Percentiles rank a stretch among this genome's conserved stretches.
Conservation (phyloP, 2,888 invertebrate genomes). For the Cosmia pyralina region DNA sequence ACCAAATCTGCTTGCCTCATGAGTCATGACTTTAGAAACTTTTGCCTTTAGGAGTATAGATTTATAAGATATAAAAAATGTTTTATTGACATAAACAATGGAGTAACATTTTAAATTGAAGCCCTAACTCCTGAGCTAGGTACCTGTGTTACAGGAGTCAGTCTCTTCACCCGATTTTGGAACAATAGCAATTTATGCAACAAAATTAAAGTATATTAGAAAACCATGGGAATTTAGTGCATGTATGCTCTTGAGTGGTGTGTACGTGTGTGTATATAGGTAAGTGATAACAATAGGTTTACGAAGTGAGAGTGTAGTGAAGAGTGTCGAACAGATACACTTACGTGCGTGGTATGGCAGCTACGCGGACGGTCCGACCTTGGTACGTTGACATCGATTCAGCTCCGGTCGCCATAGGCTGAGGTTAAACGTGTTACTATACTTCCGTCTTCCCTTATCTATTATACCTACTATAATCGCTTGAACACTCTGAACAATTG, state of each 20-base stretch:
- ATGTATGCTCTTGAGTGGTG: too few species aligned
- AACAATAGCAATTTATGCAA: too few species aligned
- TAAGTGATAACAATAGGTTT: not conserved
- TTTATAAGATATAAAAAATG: not conserved
- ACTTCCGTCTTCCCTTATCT: conserved; percentile 34
- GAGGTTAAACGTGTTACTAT: conserved; percentile 32
- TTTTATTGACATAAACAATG: too few species aligned
- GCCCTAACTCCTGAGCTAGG: too few species aligned
- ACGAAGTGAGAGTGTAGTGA: conserved; percentile 21
- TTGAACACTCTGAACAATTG: conserved; percentile 16
- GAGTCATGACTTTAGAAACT: not conserved
- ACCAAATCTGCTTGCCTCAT: not conserved
- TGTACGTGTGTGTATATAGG: not conserved
- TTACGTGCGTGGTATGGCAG: conserved; percentile 15
- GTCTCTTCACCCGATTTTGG: too few species aligned
- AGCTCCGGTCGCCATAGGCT: conserved; percentile 19
- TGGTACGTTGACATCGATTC: conserved; percentile 59
- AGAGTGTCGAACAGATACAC: conserved; percentile 25
- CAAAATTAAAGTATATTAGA: too few species aligned
- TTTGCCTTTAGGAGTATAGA: not conserved
- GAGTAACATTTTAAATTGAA: too few species aligned
- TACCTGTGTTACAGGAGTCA: too few species aligned
- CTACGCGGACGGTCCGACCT: conserved; percentile 27
- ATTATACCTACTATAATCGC: conserved; percentile 2
- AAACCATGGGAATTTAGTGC: too few species aligned